Evolutionary conservation across 1,140 invertebrate genomes (phyloP), one percentile per base, ranked within the genome.

Genomic region (Phenacoccus solenopsis): DNA sequence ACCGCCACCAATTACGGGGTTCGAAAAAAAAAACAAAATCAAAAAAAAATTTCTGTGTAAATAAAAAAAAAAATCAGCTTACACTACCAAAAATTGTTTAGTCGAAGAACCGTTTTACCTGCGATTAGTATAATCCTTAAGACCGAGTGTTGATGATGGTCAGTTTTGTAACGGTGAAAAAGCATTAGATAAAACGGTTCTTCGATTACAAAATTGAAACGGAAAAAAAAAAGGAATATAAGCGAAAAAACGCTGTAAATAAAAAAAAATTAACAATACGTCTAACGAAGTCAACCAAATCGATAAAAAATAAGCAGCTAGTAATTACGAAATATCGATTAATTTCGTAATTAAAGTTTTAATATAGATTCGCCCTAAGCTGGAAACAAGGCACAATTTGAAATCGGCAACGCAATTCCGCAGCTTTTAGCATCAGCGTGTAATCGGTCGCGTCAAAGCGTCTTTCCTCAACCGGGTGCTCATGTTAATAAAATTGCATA

Each of bases 1-100:
- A 64, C 59, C 59, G 30, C 56, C 69, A 70, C 70, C 71, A 30
- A 67, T 68, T 68, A 22, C n/a, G 67, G 32, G 27, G 3, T 68
- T 32, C n/a, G 22, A 69, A 71, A 71, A 35, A 13, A 28, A 25
- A 13, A 68, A 25, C 16, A 28, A 57, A 71, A 9, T n/a, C 13
- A 61, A 10, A 27, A 64, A 64, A 64, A 64, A 10, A 22, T 24
- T 25, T 16, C 25, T 64, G 21, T 4, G 2, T 16, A 22, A 27
- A 35, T 16, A 10, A 38, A 32, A 38, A 71, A 69, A 69, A 24
- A 68, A 68, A 71, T n/a, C n/a, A n/a, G n/a, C n/a, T n/a, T n/a
- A 49, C 20, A 9, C 38, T n/a, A 49, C 4, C 38, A 49, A 49
- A 32, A 5, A 5, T 49, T 49, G 38, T 5, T 49, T 16, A 49